A percentile compares a stretch with the other conserved stretches of the same genome.
These are phyloP conservation scores for Morone saxatilis DNA, from an alignment of 2,113 vertebrate genomes.

Conservation along the genomic window DNA sequence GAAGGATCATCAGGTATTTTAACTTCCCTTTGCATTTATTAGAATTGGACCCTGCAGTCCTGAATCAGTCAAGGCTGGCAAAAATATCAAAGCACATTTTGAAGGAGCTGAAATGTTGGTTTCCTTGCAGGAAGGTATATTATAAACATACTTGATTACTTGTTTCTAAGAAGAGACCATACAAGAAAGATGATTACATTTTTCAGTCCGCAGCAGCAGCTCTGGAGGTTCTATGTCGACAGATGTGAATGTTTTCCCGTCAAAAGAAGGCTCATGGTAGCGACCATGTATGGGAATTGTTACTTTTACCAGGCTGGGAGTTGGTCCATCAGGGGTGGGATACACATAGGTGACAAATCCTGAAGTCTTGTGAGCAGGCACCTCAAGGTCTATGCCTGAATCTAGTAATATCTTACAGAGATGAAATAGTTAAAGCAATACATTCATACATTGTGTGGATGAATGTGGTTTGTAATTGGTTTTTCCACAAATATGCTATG, in stretches of 20 bases:
- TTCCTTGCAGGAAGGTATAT: not conserved
- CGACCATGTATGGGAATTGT: constrained; percentile 89
- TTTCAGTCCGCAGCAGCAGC: constrained; percentile 80
- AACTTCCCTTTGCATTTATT: not conserved
- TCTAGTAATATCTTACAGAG: constrained; percentile 85
- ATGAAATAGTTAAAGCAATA: not conserved
- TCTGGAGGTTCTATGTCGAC: constrained; percentile 84
- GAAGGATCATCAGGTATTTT: not conserved
- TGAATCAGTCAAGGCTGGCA: not conserved
- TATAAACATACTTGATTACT: not conserved
- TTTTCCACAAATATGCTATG: not conserved
- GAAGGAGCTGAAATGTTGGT: not conserved
- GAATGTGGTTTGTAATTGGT: not conserved
- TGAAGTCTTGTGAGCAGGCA: constrained; percentile 87
- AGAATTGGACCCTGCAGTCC: not conserved
- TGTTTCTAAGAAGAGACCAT: not conserved
- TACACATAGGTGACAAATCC: constrained; percentile 84
- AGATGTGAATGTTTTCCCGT: constrained; percentile 39
- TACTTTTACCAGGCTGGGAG: constrained; percentile 71
- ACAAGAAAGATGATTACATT: constrained; percentile 61
- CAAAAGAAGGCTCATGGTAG: constrained; percentile 87
- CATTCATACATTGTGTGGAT: not conserved
- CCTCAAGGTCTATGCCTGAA: constrained; percentile 87
- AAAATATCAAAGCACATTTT: not conserved
- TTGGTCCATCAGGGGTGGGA: constrained; percentile 65